Evolutionary conservation across 2,113 vertebrate species (phyloP).

Genomic region (Pardalotus punctatus): DNA sequence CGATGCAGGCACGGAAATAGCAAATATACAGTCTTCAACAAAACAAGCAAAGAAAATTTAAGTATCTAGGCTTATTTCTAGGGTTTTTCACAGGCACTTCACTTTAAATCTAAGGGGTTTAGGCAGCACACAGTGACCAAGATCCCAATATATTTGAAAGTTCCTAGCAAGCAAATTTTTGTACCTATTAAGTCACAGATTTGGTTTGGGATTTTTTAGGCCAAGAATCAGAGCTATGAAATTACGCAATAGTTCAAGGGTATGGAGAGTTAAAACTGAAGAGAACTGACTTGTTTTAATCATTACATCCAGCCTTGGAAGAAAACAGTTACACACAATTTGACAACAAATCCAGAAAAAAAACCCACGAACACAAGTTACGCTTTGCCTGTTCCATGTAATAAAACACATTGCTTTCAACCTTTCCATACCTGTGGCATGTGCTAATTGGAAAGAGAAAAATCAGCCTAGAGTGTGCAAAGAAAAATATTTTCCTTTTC

Average conservation of each 20-base stretch:
- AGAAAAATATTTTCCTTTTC: constrained; percentile 2
- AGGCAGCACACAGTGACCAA: background rate
- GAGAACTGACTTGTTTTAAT: background rate
- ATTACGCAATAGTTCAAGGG: background rate
- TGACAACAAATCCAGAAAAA: background rate
- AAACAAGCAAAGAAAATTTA: background rate
- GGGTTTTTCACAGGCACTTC: background rate
- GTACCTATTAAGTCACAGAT: background rate
- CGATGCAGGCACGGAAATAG: background rate
- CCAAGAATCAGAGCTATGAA: background rate
- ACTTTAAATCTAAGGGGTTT: background rate
- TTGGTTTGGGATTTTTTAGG: background rate
- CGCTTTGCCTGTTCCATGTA: background rate
- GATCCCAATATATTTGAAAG: fast-evolving
- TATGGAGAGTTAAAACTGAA: background rate
- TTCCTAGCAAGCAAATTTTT: background rate
- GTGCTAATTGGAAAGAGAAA: background rate
- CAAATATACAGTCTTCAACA: background rate
- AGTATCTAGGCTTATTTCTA: background rate
- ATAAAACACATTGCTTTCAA: background rate
- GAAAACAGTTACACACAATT: background rate
- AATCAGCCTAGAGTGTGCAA: background rate
- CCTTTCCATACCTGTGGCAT: background rate
- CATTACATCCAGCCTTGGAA: background rate
- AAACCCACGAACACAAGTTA: background rate